These are phyloP conservation scores for Sebastes iracundus DNA, from an alignment of 2,797 vertebrate species.

Conservation along the genomic window DNA sequence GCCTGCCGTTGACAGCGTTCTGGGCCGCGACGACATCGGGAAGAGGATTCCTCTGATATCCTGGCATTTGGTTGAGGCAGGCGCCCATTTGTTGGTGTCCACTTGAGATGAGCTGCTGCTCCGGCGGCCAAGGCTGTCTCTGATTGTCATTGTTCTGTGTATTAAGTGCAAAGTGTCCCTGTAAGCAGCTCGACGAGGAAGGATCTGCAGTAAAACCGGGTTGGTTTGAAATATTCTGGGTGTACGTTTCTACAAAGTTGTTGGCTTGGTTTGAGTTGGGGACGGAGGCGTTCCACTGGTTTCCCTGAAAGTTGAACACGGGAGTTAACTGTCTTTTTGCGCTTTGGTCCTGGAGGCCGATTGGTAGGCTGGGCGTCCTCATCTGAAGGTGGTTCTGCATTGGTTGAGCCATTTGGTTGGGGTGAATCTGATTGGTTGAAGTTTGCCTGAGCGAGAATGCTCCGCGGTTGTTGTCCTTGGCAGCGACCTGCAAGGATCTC, in stretches of 20 bases:
- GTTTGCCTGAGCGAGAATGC: slow-evolving; percentile 26
- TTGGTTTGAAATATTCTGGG: slow-evolving; percentile 54
- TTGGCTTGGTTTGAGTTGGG: slow-evolving; percentile 18
- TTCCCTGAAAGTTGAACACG: slow-evolving; percentile 33
- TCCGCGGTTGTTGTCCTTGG: slow-evolving; percentile 15
- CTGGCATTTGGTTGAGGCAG: slow-evolving; percentile 40
- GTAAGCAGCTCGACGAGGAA: slow-evolving; percentile 17
- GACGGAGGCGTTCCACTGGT: slow-evolving; percentile 56
- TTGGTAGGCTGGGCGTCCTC: not conserved
- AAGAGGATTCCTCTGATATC: slow-evolving; percentile 47
- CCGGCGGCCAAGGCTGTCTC: slow-evolving; percentile 51
- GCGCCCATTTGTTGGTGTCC: slow-evolving; percentile 35
- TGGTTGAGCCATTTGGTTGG: slow-evolving; percentile 32
- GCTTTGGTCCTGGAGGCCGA: slow-evolving; percentile 51
- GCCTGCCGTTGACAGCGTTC: slow-evolving; percentile 3
- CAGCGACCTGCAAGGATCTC: not conserved
- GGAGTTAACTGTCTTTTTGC: slow-evolving; percentile 5
- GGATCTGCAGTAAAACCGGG: slow-evolving; percentile 18
- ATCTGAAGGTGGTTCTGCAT: slow-evolving; percentile 47
- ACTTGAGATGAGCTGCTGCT: slow-evolving; percentile 37
- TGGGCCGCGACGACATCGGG: not conserved
- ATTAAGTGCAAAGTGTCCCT: slow-evolving; percentile 56
- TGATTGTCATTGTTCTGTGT: slow-evolving; percentile 40
- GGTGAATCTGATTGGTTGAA: slow-evolving; percentile 25
- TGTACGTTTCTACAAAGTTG: slow-evolving; percentile 33